Percentiles rank a stretch among this genome's conserved stretches.
Conservation (phyloP, 2,797 vertebrate species). For the Chaenodraco wilsoni region DNA sequence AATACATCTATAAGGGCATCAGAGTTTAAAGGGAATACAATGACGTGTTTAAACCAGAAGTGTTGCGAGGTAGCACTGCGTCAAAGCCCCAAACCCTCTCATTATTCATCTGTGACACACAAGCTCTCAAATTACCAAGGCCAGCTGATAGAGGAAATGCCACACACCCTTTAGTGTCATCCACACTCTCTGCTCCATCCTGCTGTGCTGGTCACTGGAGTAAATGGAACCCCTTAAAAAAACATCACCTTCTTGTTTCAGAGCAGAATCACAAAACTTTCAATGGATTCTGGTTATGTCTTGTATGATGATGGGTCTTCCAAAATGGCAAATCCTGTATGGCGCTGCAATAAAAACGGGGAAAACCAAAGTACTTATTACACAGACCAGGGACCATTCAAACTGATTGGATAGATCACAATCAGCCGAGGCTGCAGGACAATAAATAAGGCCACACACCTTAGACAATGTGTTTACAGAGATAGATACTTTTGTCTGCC, state of each 20-base stretch:
- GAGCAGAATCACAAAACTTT: slow-evolving; percentile 1
- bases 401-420: slow-evolving; percentile 15
- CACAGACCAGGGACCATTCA: slow-evolving; percentile 1
- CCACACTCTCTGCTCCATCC: slow-evolving; percentile 12
- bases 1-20: slow-evolving; percentile 26
- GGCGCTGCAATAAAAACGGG: not conserved
- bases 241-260: slow-evolving; percentile 7
- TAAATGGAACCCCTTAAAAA: not conserved
- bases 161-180: slow-evolving; percentile 29
- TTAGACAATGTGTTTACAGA: not conserved
- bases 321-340: slow-evolving; percentile 4
- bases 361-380: not conserved
- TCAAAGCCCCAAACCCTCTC: slow-evolving; percentile 20
- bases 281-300: not conserved
- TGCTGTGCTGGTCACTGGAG: slow-evolving; percentile 1
- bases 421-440: slow-evolving; percentile 9
- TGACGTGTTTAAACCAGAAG: slow-evolving; percentile 34
- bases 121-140: slow-evolving; percentile 31
- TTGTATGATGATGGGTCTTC: not conserved
- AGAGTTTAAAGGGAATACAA: slow-evolving; percentile 12
- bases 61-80: slow-evolving; percentile 1
- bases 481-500: slow-evolving; percentile 1
- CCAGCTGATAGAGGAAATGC: slow-evolving; percentile 20
- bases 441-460: slow-evolving; percentile 4
- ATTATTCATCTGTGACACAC: slow-evolving; percentile 44